These are phyloP conservation scores for Tenthredo distinguenda DNA, from an alignment of 2,888 invertebrate genomes.

Conservation along the genomic window DNA sequence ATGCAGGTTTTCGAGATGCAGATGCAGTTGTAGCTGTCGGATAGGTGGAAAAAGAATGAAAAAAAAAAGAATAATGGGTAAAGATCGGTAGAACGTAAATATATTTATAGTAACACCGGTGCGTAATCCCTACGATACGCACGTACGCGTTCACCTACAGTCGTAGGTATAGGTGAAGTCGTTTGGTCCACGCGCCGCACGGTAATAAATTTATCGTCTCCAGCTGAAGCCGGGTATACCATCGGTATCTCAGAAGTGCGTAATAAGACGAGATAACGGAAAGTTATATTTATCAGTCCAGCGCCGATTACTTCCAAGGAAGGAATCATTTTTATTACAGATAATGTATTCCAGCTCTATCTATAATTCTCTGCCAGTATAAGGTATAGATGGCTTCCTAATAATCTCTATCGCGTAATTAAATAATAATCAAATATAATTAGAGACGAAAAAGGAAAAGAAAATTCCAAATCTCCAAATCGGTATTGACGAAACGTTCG, in stretches of 20 bases:
- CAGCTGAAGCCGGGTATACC: conserved; percentile 23
- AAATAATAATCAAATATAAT: conserved; percentile 34
- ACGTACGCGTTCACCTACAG: background rate
- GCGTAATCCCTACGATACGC: conserved; percentile 4
- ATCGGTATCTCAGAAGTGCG: conserved; percentile 48
- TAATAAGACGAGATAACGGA: conserved; percentile 52
- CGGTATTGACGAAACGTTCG: background rate
- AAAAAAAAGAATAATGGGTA: background rate
- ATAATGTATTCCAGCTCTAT: conserved; percentile 34
- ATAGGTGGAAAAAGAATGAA: background rate
- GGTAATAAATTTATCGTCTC: conserved; percentile 50
- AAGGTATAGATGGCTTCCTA: background rate
- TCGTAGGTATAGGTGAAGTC: conserved; percentile 37
- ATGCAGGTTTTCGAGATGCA: background rate
- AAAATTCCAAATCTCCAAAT: background rate
- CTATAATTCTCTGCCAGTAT: background rate
- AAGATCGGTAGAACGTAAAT: conserved; percentile 25
- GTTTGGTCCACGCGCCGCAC: conserved; percentile 51
- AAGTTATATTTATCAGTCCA: conserved; percentile 44
- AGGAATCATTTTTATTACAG: conserved; percentile 39
- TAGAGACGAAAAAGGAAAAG: background rate
- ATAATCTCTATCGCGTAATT: conserved; percentile 23
- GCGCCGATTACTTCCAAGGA: conserved; percentile 42
- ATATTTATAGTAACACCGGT: conserved; percentile 21
- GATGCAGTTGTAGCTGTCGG: background rate